Evolutionary conservation across 2,888 invertebrate genomes (phyloP).

Genomic region (Caenorhabditis wallacei): DNA sequence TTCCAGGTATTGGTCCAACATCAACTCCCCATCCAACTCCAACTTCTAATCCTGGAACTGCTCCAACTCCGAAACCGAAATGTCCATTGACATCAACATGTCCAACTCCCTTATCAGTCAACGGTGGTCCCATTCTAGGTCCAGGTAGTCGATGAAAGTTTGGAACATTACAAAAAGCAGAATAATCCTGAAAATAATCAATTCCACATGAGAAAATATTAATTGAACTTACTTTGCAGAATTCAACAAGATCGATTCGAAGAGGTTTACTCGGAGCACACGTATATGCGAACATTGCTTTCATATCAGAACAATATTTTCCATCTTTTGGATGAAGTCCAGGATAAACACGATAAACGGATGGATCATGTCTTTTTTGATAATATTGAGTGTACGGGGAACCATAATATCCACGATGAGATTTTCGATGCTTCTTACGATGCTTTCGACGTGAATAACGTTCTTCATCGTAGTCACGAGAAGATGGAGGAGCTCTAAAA

Average conservation of each 20-base stretch:
- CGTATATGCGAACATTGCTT: conserved; percentile 76
- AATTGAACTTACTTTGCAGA: conserved; percentile 72
- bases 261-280: conserved; percentile 78
- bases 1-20: conserved; percentile 79
- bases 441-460: conserved; percentile 42
- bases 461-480: conserved; percentile 42
- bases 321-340: conserved; percentile 69
- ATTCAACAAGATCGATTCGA: conserved; percentile 78
- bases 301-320: conserved; percentile 74
- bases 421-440: conserved; percentile 49
- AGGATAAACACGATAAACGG: conserved; percentile 65
- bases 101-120: conserved; percentile 67
- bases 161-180: conserved; percentile 74
- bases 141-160: conserved; percentile 78
- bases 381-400: conserved; percentile 50
- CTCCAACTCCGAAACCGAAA: conserved; percentile 76
- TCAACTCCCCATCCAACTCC: conserved; percentile 78
- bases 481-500: conserved; percentile 55
- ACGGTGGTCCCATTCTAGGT: conserved; percentile 75
- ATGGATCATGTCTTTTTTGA: conserved; percentile 47
- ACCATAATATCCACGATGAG: conserved; percentile 43
- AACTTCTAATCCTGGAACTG: conserved; percentile 77
- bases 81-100: conserved; percentile 76
- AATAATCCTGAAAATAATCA: conserved; percentile 72
- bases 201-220: too few species aligned